Evolutionary conservation across 2,113 vertebrate genomes (phyloP).

Genomic region (Pseudorhombus dupliciocellatus): DNA sequence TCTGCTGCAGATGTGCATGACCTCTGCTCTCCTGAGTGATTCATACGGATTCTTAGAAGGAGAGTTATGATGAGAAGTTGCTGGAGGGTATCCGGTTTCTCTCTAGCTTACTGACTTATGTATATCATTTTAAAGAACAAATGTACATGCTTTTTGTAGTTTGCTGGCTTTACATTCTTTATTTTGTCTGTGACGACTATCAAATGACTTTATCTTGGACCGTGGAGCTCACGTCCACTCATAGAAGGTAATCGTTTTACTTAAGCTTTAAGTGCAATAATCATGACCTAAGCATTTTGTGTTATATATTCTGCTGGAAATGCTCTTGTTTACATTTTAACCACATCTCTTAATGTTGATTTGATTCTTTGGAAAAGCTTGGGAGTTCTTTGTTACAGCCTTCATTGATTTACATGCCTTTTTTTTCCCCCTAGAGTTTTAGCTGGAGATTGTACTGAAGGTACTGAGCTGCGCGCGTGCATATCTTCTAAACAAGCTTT

Average conservation of each 20-base stretch:
- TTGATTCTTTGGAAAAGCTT: slow-evolving; percentile 13
- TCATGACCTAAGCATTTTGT: slow-evolving; percentile 29
- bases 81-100: slow-evolving; percentile 11
- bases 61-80: slow-evolving; percentile 19
- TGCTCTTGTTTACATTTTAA: slow-evolving; percentile 63
- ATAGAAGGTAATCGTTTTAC: slow-evolving; percentile 28
- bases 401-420: slow-evolving; percentile 17
- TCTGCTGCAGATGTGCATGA: slow-evolving; percentile 21
- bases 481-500: slow-evolving; percentile 37
- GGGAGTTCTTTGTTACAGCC: slow-evolving; percentile 21
- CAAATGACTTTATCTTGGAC: slow-evolving; percentile 22
- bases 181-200: slow-evolving; percentile 49
- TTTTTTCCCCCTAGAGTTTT: slow-evolving; percentile 19
- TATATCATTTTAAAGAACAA: slow-evolving; percentile 33
- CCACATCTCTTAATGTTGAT: slow-evolving; percentile 21
- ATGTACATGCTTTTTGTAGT: slow-evolving; percentile 27
- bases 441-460: slow-evolving; percentile 41
- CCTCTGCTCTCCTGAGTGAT: slow-evolving; percentile 29
- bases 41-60: slow-evolving; percentile 21
- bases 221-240: background rate
- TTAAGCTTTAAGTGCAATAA: slow-evolving; percentile 72
- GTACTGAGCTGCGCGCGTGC: slow-evolving; percentile 23
- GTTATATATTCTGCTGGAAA: slow-evolving; percentile 39
- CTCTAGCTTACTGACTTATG: slow-evolving; percentile 5
- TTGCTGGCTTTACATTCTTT: slow-evolving; percentile 15